Evolutionary conservation across 2,888 invertebrate genomes (phyloP), one percentile per base, ranked within the genome.

Genomic region (Trisateles emortualis): DNA sequence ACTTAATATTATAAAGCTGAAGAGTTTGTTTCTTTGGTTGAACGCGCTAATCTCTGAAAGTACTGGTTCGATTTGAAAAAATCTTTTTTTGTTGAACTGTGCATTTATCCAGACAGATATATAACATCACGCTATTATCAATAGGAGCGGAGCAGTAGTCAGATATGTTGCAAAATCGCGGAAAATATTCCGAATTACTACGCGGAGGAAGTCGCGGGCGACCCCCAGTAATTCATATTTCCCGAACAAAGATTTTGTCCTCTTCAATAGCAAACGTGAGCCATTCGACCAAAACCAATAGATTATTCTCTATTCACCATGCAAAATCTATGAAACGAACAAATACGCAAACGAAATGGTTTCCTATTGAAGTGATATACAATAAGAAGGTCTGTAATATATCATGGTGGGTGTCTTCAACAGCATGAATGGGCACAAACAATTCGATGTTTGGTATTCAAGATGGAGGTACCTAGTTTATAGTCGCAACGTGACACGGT

Each of bases 361-460:
- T 19, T 16, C 19, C 4, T 24, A 48, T 33, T 14, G 6, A 11
- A 19, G 10, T 0, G 5, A 39, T 22, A 39, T 22, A 41, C 17
- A 48, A 41, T 40, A 40, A 39, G 38, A 33, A 17, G 10, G 5
- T 10, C 11, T n/a, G n/a, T n/a, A 22, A 42, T 49, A 29, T 13
- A 30, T 42, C 49, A 49, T 14, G 42, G 26, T 10, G 10, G 5
- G 10, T 36, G 36, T 22, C 49, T 42, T 42, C 13, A 26, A 29
- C 42, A 35, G 41, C 17, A 24, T 49, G 14, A 49, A 49, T 42
- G 29, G 33, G 16, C 9, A 41, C 24, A 19, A n/a, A 19, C 4
- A 13, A 30, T n/a, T n/a, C 9, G 11, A 2, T 9, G 16, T 6
- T 36, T 22, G 9, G 22, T 35, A 48, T 41, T 41, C 13, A 26